Evolutionary conservation across 2,888 invertebrate genomes (phyloP), one percentile per base, ranked within the genome.

Genomic region (Physocephala rufipes): DNA sequence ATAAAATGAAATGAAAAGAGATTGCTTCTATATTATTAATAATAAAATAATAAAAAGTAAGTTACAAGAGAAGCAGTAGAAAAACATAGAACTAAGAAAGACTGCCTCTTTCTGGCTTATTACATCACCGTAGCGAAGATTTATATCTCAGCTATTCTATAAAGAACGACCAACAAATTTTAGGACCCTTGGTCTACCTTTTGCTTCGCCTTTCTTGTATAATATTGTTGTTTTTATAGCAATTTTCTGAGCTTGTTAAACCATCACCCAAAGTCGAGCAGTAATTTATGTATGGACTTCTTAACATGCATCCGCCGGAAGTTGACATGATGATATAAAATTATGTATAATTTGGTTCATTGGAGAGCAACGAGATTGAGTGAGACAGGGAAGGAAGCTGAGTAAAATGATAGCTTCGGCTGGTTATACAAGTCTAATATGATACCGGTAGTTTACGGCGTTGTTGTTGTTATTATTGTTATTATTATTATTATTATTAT

Each of bases 401-500:
- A 49, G 15, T 15, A 49, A 49, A n/a, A 49, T 67, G 59, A 53
- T 59, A 43, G 59, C 26, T 30, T 16, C 36, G 19, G 62, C 36
- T 62, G 63, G 13, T 49, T 49, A 49, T 19, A 58, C n/a, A 24
- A 24, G 13, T 36, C 36, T 36, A 36, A 36, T 36, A 36, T 58
- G 58, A 19, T 67, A 61, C 16, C 36, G n/a, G 64, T 16, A 16
- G 24, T 47, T 9, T 24, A n/a, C n/a, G n/a, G n/a, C n/a, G 1
- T 66, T 62, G 65, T 53, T 70, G 53, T 36, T 70, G 51, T 55
- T 71, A 61, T 72, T 74, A 51, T 70, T 74, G 71, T 72, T 73
- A 70, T 65, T 55, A 68, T 68, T 74, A 70, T 70, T 73, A 71
- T 71, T 74, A 70, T 73, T 70, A 70, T 21, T 55, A 15, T 26